Base-by-base conservation (phyloP, 1,140 invertebrate genomes). In the Trichoplusia ni region DNA sequence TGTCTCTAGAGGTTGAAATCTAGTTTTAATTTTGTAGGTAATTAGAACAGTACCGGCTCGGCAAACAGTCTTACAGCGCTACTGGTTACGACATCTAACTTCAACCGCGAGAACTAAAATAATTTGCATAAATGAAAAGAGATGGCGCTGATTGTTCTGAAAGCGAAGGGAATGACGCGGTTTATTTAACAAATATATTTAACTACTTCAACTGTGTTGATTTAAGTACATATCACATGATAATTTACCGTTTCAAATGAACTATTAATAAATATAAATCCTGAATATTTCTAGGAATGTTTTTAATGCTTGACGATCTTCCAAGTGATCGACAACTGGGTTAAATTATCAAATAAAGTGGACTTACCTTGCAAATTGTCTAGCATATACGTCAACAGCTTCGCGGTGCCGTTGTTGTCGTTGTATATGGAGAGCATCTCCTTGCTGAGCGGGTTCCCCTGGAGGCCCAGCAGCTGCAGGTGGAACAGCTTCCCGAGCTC, bases 401-500 rank as follows among this genome's bases (percentile, higher is more conserved):
- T 99, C 78, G 96, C 94, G 27, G 97, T 98, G 37, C 98, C 98
- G 85, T 98, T 98, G 70, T 94, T 94, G 91, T 98, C 98, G 79
- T 95, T 95, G 87, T 98, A 99, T 29, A 99, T 93, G 46, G 95
- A 94, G 86, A 98, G 92, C 83, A 99, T 95, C 80, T 99, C 98
- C 84, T 97, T 97, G 73, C 95, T 95, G 37, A 99, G 92, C 42
- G 98, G 98, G 94, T 99, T 99, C 8, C 97, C 97, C 79, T 97
- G 95, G 71, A 99, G 92, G 71, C 97, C 97, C 77, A 96, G 90
- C 80, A 96, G 92, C 91, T 98, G 96, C 69, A 99, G 93, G 91
- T 99, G 97, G 91, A 99, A 99, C 67, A 99, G 93, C 91, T 98
- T 99, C 69, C 99, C 99, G 75, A 99, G 93, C 91, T 99, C 98